These are phyloP conservation scores for Ophion obscuratus DNA, from an alignment of 2,888 invertebrate genomes.

Conservation along the genomic window DNA sequence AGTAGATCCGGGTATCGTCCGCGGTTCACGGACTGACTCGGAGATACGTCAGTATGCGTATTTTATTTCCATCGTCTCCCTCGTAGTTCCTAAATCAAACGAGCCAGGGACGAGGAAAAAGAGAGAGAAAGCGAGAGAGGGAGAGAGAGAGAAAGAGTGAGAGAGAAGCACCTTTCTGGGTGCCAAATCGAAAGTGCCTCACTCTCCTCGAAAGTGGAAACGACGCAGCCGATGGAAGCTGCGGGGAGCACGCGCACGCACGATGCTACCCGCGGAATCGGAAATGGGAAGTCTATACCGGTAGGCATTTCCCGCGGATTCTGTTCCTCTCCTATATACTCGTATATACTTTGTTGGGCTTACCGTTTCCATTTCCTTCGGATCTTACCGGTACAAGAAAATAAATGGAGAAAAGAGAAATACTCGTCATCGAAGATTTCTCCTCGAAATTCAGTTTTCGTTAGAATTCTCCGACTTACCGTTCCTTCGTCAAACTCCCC, in stretches of 20 bases:
- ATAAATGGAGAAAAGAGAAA: conserved; percentile 7
- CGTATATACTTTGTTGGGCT: not conserved
- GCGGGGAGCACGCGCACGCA: conserved; percentile 18
- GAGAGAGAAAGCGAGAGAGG: not conserved
- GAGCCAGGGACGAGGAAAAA: not conserved
- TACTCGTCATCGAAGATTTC: conserved; percentile 13
- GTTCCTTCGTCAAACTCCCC: not conserved
- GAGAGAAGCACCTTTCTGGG: conserved; percentile 7
- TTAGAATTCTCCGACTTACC: not conserved
- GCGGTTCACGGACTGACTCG: conserved; percentile 3
- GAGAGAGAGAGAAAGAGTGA: not conserved
- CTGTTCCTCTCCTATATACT: conserved; percentile 20
- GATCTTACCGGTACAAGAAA: conserved; percentile 3
- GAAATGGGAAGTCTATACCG: conserved; percentile 49
- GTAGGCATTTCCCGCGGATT: conserved; percentile 29
- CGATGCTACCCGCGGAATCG: conserved; percentile 37
- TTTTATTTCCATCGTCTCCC: conserved; percentile 42
- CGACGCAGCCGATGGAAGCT: conserved; percentile 48
- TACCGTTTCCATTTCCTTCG: conserved; percentile 40
- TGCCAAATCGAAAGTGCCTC: conserved; percentile 57
- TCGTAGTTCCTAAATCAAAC: not conserved
- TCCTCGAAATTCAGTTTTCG: conserved; percentile 28
- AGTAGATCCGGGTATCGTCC: not conserved
- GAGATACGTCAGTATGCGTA: not conserved
- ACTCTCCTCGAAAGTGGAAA: conserved; percentile 49